Base-by-base conservation (phyloP, 2,797 vertebrate species). In the Channallabes apus region DNA sequence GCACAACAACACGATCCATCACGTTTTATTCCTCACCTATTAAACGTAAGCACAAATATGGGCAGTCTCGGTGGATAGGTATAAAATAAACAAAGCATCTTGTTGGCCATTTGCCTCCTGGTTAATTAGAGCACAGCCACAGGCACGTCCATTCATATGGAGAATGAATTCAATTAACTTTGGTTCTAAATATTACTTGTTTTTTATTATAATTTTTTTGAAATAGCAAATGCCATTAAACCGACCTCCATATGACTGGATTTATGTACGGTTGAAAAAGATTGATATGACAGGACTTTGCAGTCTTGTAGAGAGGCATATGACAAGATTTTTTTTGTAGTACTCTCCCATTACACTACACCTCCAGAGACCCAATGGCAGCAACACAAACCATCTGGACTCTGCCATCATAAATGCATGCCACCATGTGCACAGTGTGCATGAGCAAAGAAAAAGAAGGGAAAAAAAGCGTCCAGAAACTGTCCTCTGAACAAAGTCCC, bases 381-480 rank as follows among this genome's bases (percentile, higher is more conserved):
- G 84, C 84, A 64, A 65, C 29, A 73, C 75, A 77, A 84, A 75
- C 82, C 86, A 88, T 88, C 88, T 88, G 86, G 86, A 83, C 80
- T 7, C 77, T 67, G 46, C 2, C 15, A 80, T 73, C 41, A 73
- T 35, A 80, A 65, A 35, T 72, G 56, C 84, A 38, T 32, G 38
- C 29, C 80, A 69, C 58, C 77, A 58, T 65, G 80, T 77, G 82
- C 4, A 3, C 78, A 76, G 77, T 67, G 58, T 61, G 69, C 29
- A 64, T 20, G 24, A 71, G 81, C 72, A 32, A 75, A 73, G 81
- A 75, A 46, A 24, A 27, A 17, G n/a, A 65, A 67, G 32, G 32
- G 2, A 85, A 82, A 68, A 67, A 69, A 68, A 71, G 64, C 17
- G 64, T 20, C 67, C 75, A 84, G 80, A 86, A 88, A 85, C 84